Evolutionary conservation across 2,113 vertebrate genomes (phyloP), one percentile per base, ranked within the genome.

Genomic region (Phalacrocorax brasilianus): DNA sequence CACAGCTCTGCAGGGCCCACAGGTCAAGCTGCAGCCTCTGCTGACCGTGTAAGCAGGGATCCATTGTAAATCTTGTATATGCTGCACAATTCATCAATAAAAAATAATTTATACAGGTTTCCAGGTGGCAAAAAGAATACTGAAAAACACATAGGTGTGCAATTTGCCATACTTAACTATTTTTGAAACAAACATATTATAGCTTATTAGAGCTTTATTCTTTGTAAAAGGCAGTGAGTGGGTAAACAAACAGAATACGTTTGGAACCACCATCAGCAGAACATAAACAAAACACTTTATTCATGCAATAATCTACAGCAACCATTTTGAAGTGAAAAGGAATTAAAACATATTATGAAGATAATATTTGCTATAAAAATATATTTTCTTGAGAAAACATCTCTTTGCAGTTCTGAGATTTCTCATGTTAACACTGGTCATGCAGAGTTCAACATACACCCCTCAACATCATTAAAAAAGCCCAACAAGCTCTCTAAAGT

Each of bases 41-140:
- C 27, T 67, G 20, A 5, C 4, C 0, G 0, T 7, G 2, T 45
- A 27, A 88, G 32, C 21, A 40, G 21, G 10, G 13, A 15, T 28
- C 20, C 61, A 1, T 38, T 20, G 6, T 9, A 28, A 79, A 56
- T 24, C 23, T 40, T 49, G 8, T 2, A 5, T 38, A 3, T 4
- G 1, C 21, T 56, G 44, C 62, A 66, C 30, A 14, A 8, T 0
- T 0, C 22, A 8, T 19, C 30, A 21, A 30, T 33, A 65, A 83
- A 75, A 81, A 73, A 2, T 20, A 24, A 20, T 59, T 52, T 35
- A 8, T 23, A 9, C 6, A 16, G 3, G 6, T 50, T 80, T 55
- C 22, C 32, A 59, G 9, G 9, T 49, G 53, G 17, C 26, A 68
- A 68, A 87, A 71, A 47, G 20, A 67, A 47, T 59, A 62, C 12